phyloP scores from a whole-genome alignment of 2,797 vertebrate genomes.

The Sebastes reedi region DNA sequence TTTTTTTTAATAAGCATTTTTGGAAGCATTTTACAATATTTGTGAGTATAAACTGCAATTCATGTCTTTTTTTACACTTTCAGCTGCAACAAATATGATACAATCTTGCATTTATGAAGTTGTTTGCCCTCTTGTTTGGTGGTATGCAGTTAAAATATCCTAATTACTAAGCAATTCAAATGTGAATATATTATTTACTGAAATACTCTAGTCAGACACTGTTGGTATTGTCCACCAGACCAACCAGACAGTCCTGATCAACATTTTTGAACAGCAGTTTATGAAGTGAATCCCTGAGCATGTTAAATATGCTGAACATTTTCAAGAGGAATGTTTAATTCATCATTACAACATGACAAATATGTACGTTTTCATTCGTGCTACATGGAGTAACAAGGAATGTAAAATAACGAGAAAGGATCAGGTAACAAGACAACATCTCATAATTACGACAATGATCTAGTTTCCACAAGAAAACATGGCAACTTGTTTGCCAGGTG shows the following conservation, averaged over 20 bases:
- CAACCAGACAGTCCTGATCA: background rate
- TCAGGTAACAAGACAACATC: background rate
- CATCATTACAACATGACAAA: background rate
- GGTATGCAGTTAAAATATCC: background rate
- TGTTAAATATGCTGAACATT: background rate
- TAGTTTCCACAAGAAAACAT: slow-evolving; percentile 8
- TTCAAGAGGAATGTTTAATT: background rate
- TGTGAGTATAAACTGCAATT: background rate
- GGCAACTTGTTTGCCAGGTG: slow-evolving; percentile 26
- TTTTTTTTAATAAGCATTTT: background rate
- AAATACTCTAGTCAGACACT: background rate
- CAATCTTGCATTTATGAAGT: background rate
- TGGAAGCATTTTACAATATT: background rate
- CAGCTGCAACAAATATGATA: background rate
- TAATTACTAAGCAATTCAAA: background rate
- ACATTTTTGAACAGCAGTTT: background rate
- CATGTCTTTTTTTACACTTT: background rate
- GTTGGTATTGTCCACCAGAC: background rate
- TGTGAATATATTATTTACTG: background rate
- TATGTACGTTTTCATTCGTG: background rate
- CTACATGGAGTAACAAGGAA: background rate
- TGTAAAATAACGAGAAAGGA: slow-evolving; percentile 5
- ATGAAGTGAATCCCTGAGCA: background rate
- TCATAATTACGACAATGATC: background rate
- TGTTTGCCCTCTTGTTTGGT: background rate